phyloP scores from a whole-genome alignment of 2,113 vertebrate genomes.

The Grammomys surdaster region DNA sequence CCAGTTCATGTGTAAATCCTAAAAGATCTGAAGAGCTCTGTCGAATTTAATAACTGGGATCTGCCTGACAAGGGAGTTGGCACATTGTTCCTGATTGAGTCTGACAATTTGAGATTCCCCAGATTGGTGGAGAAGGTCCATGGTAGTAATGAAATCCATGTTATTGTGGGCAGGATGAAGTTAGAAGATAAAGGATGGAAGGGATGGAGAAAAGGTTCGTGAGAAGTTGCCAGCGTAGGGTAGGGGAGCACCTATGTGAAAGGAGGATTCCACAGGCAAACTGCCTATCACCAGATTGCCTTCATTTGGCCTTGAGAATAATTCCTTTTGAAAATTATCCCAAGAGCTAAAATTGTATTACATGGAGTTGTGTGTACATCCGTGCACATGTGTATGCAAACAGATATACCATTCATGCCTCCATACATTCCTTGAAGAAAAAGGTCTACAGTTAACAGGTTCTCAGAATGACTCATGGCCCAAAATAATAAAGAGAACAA shows the following conservation, averaged over 20 bases:
- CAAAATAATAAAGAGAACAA: conserved; percentile 49
- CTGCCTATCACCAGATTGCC: conserved; percentile 23
- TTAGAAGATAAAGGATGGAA: background rate
- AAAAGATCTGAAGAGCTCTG: conserved; percentile 16
- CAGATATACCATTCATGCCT: background rate
- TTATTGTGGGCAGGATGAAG: conserved; percentile 29
- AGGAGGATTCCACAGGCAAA: conserved; percentile 6
- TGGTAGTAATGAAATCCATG: background rate
- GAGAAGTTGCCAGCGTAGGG: background rate
- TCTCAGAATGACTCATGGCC: conserved; percentile 45
- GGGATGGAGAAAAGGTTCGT: background rate
- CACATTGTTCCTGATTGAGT: background rate
- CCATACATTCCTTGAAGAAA: background rate
- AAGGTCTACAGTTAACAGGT: conserved; percentile 12
- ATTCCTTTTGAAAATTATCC: conserved; percentile 52
- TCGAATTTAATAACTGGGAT: conserved; percentile 17
- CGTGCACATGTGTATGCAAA: background rate
- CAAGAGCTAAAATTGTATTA: conserved; percentile 45
- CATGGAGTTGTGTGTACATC: background rate
- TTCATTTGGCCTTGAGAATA: conserved; percentile 10
- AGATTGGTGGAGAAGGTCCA: background rate
- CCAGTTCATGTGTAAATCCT: conserved; percentile 41
- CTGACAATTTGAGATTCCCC: background rate
- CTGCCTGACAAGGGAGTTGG: conserved; percentile 22
- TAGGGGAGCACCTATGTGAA: background rate